These are phyloP conservation scores for Ellobium chinense DNA, from an alignment of 2,888 invertebrate genomes.

Conservation along the genomic window DNA sequence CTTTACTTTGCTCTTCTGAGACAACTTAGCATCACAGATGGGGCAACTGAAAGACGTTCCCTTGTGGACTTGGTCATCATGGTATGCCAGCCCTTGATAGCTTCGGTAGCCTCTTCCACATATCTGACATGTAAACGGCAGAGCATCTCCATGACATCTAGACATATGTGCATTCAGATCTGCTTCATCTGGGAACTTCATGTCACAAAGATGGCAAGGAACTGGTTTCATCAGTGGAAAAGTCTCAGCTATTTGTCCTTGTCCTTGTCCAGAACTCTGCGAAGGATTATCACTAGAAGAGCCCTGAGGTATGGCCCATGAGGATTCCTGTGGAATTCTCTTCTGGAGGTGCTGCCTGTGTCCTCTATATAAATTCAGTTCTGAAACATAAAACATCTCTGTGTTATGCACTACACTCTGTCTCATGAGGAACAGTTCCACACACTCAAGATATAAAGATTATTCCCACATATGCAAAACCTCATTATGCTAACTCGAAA, in stretches of 20 bases:
- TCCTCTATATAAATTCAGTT: not conserved
- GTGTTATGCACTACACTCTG: too few species aligned
- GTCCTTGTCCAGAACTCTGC: not conserved
- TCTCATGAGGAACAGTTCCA: too few species aligned
- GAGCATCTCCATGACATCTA: not conserved
- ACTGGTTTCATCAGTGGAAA: not conserved
- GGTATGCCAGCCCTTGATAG: not conserved
- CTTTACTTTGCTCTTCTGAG: slow-evolving; percentile 1
- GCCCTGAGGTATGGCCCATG: not conserved
- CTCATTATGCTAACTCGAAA: too few species aligned
- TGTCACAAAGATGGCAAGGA: not conserved
- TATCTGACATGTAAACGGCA: slow-evolving; percentile 3
- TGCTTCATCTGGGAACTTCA: not conserved
- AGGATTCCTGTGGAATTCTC: not conserved
- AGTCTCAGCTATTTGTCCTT: not conserved
- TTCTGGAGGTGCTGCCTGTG: not conserved
- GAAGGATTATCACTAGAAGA: not conserved
- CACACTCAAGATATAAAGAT: too few species aligned
- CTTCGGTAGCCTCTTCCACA: slow-evolving; percentile 7
- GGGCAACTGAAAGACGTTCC: not conserved
- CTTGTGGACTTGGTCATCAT: not conserved
- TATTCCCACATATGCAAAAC: too few species aligned
- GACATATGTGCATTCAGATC: not conserved
- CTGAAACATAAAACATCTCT: slow-evolving; percentile 3
- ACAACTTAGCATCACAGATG: slow-evolving; percentile 3